Conservation (phyloP, 1,140 invertebrate species). For the Sesamia nonagrioides region DNA sequence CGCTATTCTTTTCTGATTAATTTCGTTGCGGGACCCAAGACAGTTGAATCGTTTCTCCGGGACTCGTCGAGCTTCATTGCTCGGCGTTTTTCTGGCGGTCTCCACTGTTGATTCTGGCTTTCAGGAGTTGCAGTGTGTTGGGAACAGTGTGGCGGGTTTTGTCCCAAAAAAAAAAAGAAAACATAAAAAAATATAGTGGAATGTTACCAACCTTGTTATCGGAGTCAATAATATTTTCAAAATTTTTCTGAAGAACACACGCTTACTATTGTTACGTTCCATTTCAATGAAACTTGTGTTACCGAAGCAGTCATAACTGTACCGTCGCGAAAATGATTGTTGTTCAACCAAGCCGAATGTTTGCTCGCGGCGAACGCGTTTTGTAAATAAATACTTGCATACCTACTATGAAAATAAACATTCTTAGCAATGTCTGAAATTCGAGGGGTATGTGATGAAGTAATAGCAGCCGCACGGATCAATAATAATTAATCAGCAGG, state of each 20-base stretch:
- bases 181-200: not conserved
- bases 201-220: not conserved
- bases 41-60: too few species aligned
- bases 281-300: not conserved
- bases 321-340: not conserved
- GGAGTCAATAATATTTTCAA: slow-evolving; percentile 2
- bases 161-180: too few species aligned
- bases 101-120: too few species aligned
- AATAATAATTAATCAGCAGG: too few species aligned
- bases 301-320: not conserved
- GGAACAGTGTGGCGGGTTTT: too few species aligned
- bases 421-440: not conserved
- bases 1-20: too few species aligned
- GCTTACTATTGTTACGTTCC: slow-evolving; percentile 15
- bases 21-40: too few species aligned
- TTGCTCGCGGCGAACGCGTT: not conserved
- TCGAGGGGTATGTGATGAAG: too few species aligned
- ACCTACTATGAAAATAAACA: slow-evolving; percentile 10
- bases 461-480: too few species aligned
- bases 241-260: slow-evolving; percentile 1
- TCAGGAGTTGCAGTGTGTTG: too few species aligned
- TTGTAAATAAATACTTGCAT: slow-evolving; percentile 11
- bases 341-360: not conserved
- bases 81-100: too few species aligned
- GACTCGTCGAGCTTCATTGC: too few species aligned